Conservation (phyloP, 2,888 invertebrate genomes). For the Orthosia gothica region DNA sequence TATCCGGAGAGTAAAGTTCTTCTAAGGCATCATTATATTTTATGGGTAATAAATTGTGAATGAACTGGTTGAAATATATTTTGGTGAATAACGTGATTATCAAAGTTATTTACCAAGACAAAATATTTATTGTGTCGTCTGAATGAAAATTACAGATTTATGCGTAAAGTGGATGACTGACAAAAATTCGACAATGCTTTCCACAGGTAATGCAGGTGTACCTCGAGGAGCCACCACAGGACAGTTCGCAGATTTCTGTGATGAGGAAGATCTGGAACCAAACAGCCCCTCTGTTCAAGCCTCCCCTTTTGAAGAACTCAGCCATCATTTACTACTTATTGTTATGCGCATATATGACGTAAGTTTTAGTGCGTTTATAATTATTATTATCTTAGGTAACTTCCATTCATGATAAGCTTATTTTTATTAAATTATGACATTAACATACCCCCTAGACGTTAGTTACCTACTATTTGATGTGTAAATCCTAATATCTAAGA, state of each 20-base stretch:
- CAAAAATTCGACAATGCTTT: slow-evolving; percentile 1
- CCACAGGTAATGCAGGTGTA: slow-evolving; percentile 75
- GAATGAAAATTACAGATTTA: neutral
- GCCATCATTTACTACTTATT: slow-evolving; percentile 82
- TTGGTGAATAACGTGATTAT: neutral
- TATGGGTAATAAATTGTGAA: neutral
- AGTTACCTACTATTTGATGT: neutral
- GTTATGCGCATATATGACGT: slow-evolving; percentile 86
- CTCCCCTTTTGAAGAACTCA: slow-evolving; percentile 80
- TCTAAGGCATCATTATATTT: neutral
- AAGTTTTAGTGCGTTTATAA: slow-evolving; percentile 62
- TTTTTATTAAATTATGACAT: neutral
- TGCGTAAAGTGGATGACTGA: neutral
- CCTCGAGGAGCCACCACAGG: slow-evolving; percentile 72
- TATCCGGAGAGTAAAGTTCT: neutral
- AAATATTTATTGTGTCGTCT: neutral
- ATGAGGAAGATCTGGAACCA: slow-evolving; percentile 83
- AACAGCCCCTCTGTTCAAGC: slow-evolving; percentile 83
- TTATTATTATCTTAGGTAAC: too few species aligned
- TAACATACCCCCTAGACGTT: neutral
- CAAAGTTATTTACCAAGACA: too few species aligned
- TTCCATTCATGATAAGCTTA: too few species aligned
- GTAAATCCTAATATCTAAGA: too few species aligned
- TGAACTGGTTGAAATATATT: neutral
- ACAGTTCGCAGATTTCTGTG: slow-evolving; percentile 66